phyloP scores from a whole-genome alignment of 1,140 invertebrate species.

The Drosophila mayri region DNA sequence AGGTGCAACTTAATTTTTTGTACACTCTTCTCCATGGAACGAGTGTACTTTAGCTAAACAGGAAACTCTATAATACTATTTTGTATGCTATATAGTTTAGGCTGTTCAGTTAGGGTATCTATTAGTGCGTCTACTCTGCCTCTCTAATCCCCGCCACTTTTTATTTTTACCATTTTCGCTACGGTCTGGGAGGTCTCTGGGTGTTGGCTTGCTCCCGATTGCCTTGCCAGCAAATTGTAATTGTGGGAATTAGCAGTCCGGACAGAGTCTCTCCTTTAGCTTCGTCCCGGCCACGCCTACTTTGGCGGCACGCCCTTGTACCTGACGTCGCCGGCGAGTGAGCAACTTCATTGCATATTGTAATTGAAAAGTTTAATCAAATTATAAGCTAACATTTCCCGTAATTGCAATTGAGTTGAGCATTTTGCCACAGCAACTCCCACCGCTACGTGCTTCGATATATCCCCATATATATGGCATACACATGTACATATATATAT shows the following conservation, averaged over 20 bases:
- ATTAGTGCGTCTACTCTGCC: neutral
- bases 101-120: neutral
- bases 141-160: neutral
- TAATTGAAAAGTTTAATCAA: slow-evolving; percentile 83
- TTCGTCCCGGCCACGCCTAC: slow-evolving; percentile 11
- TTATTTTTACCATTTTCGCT: slow-evolving; percentile 5
- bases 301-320: slow-evolving; percentile 34
- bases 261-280: slow-evolving; percentile 21
- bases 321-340: slow-evolving; percentile 11
- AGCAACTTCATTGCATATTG: slow-evolving; percentile 81
- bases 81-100: too few species aligned
- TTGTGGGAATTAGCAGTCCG: slow-evolving; percentile 79
- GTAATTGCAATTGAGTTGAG: slow-evolving; percentile 77
- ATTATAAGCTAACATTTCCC: slow-evolving; percentile 78
- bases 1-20: slow-evolving; percentile 43
- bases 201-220: slow-evolving; percentile 63
- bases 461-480: neutral
- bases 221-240: slow-evolving; percentile 81
- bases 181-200: slow-evolving; percentile 44
- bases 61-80: neutral
- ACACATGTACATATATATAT: neutral
- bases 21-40: neutral
- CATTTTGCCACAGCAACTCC: slow-evolving; percentile 54
- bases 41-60: neutral
- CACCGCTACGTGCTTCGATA: slow-evolving; percentile 39